Evolutionary conservation across 2,888 invertebrate species (phyloP).

Genomic region (Sinodicranocentrus sp.): DNA sequence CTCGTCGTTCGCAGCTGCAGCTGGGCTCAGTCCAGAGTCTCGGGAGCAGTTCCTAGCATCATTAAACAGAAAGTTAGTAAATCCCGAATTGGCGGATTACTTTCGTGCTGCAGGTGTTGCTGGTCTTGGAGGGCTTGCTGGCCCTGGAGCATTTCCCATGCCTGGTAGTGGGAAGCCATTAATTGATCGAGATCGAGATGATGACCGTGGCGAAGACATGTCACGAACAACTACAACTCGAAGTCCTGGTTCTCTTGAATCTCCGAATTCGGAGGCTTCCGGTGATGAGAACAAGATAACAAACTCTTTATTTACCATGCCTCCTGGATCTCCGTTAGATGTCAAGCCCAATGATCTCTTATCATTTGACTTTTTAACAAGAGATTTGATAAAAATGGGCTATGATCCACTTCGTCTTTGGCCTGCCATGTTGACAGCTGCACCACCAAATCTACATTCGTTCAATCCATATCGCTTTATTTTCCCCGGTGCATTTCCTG

Average conservation of each 20-base stretch:
- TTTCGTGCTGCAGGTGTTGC: conserved; percentile 72
- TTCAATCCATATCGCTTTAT: conserved; percentile 76
- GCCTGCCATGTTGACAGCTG: conserved; percentile 75
- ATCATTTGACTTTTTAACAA: conserved; percentile 75
- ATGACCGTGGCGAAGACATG: conserved; percentile 71
- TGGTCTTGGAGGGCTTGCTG: conserved; percentile 53
- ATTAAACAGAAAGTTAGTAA: conserved; percentile 74
- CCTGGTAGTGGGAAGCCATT: conserved; percentile 57
- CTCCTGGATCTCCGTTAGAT: conserved; percentile 76
- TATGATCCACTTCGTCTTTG: conserved; percentile 76
- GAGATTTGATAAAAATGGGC: conserved; percentile 76
- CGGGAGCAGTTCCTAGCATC: conserved; percentile 73
- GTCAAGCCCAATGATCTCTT: conserved; percentile 76
- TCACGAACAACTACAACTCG: conserved; percentile 62
- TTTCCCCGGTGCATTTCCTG: conserved; percentile 73
- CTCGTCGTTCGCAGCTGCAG: conserved; percentile 69
- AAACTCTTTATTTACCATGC: conserved; percentile 72
- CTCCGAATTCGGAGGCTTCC: conserved; percentile 89
- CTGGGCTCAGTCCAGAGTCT: conserved; percentile 74
- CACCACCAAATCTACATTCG: conserved; percentile 70
- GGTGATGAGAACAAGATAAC: conserved; percentile 79
- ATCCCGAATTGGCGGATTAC: conserved; percentile 74
- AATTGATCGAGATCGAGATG: conserved; percentile 57
- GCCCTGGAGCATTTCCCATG: conserved; percentile 51
- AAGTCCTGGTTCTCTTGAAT: conserved; percentile 85